These are phyloP conservation scores for Vultur gryphus DNA, from an alignment of 2,797 vertebrate genomes.

Conservation along the genomic window DNA sequence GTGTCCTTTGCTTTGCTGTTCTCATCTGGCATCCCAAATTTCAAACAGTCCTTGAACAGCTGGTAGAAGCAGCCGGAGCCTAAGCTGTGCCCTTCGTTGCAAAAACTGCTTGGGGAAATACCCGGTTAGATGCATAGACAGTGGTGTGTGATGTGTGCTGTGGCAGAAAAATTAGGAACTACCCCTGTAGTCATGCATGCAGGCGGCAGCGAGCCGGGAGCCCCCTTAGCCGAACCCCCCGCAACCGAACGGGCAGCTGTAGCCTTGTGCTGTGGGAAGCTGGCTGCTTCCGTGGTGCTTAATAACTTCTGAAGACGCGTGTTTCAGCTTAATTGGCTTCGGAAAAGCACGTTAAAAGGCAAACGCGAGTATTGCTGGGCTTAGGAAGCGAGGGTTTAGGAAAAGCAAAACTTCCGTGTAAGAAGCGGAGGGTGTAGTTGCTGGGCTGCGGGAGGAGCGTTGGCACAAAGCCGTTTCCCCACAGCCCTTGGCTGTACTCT, in stretches of 20 bases:
- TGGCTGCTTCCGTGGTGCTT: neutral
- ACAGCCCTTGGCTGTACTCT: neutral
- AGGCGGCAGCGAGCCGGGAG: fast-evolving
- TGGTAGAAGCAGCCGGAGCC: neutral
- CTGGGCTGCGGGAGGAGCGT: neutral
- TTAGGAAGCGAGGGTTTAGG: neutral
- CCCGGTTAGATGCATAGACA: too few relatives aligned
- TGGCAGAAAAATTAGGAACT: neutral
- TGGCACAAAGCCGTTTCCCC: neutral
- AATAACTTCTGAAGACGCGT: neutral
- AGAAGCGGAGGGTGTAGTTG: neutral
- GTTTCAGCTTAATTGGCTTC: neutral
- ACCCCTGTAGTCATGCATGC: fast-evolving
- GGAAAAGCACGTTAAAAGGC: neutral
- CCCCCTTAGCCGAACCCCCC: neutral
- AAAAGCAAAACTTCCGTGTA: neutral
- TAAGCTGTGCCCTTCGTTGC: neutral
- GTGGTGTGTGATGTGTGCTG: neutral
- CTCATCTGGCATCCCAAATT: neutral
- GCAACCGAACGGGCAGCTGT: neutral
- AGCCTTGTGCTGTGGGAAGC: neutral
- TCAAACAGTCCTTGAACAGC: neutral
- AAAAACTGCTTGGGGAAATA: neutral
- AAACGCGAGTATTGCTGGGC: neutral
- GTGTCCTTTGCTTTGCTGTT: neutral